Percentiles rank a stretch among this genome's conserved stretches.
Conservation (phyloP, 2,113 vertebrate genomes). For the Alethe castanea region DNA sequence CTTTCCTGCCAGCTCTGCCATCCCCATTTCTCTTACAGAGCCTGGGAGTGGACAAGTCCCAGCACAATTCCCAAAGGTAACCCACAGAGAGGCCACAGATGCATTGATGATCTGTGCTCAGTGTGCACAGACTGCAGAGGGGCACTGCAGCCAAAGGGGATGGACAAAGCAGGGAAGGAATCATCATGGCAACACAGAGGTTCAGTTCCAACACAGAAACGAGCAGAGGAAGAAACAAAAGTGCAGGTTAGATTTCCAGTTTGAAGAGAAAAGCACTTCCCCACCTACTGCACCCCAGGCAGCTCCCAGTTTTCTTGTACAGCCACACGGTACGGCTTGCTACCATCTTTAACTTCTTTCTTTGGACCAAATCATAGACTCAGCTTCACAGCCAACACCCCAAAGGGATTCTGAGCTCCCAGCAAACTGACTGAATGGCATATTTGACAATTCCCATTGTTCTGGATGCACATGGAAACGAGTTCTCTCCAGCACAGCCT, state of each 20-base stretch:
- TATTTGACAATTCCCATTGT: neutral
- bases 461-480: neutral
- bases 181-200: fast-evolving
- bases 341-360: neutral
- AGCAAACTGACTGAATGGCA: neutral
- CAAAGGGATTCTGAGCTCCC: neutral
- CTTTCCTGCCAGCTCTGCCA: neutral
- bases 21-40: neutral
- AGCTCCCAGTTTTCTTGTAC: neutral
- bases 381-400: neutral
- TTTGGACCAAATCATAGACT: neutral
- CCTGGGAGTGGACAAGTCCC: neutral
- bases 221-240: neutral
- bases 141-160: neutral
- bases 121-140: neutral
- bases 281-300: neutral
- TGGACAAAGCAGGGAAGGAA: neutral
- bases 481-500: neutral
- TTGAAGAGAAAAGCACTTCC: neutral
- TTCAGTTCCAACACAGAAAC: neutral
- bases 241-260: neutral
- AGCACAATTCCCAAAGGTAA: neutral
- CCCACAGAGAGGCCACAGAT: neutral
- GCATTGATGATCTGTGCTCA: neutral
- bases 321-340: neutral